Evolutionary conservation across 2,113 vertebrate species (phyloP).

Genomic region (Dasyornis broadbenti): DNA sequence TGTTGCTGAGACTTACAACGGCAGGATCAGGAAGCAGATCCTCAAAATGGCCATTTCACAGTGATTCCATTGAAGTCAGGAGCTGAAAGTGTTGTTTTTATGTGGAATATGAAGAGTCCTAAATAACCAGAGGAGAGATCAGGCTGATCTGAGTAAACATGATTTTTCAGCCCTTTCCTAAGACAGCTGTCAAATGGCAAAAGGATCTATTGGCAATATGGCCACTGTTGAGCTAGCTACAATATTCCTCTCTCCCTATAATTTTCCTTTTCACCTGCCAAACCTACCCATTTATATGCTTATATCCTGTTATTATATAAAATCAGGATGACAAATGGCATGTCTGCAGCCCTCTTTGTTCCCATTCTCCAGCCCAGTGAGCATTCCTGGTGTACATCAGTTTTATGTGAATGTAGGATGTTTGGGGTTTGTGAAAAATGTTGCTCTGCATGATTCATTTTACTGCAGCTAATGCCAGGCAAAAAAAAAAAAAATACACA

Average conservation of each 20-base stretch:
- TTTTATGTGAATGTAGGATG: slow-evolving; percentile 60
- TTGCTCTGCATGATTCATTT: slow-evolving; percentile 62
- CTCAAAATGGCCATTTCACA: background rate
- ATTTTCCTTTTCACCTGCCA: slow-evolving; percentile 68
- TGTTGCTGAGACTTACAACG: background rate
- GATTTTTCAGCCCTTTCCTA: slow-evolving; percentile 32
- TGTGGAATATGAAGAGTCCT: background rate
- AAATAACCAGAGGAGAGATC: background rate
- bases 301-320: slow-evolving; percentile 63
- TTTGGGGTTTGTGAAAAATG: slow-evolving; percentile 65
- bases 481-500: background rate
- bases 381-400: slow-evolving; percentile 58
- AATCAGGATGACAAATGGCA: slow-evolving; percentile 62
- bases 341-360: slow-evolving; percentile 64
- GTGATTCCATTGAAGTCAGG: background rate
- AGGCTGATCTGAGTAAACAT: background rate
- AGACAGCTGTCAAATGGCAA: slow-evolving; percentile 56
- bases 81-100: background rate
- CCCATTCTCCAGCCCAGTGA: slow-evolving; percentile 52
- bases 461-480: slow-evolving; percentile 46
- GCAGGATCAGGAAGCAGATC: background rate
- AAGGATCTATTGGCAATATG: slow-evolving; percentile 57
- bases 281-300: slow-evolving; percentile 65
- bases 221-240: slow-evolving; percentile 47
- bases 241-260: slow-evolving; percentile 45